Base-by-base conservation (phyloP, 1,140 invertebrate genomes). In the Contarinia nasturtii region DNA sequence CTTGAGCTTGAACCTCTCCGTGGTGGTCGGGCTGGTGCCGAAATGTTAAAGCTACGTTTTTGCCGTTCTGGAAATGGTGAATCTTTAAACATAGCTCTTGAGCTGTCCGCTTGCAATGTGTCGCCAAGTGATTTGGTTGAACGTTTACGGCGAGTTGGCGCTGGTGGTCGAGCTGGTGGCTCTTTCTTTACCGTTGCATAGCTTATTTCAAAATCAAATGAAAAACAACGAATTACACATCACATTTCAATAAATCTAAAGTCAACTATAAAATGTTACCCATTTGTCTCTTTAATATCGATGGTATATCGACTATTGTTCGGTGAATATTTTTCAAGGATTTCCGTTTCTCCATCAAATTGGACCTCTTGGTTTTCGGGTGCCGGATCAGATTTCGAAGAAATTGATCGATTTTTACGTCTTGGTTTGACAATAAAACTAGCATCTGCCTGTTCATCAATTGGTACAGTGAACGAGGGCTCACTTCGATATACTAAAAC, bases 11-110 rank as follows among this genome's bases (percentile, higher is more conserved):
- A 68, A 51, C 69, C 71, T 50, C 68, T 66, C 49, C 72, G 59
- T n/a, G 68, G 70, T 2, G 72, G 70, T 49, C 74, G 71, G 14
- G 61, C 65, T 0, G 75, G 71, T 33, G 73, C 71, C 1, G 81
- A 60, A 2, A 80, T 82, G 53, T 77, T 80, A 60, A 82, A 83
- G 52, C 77, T 76, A 46, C 79, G 20, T 41, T 55, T 57, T 33
- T 54, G 56, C 0, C 56, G 50, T 33, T 55, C 59, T 17, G 64
- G 44, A 41, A 60, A 60, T 59, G 67, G 38, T 47, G 67, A 20
- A 51, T 59, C 21, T 57, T 71, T 40, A 53, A 27, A 27, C 3
- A 27, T 27, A 5, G 27, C 3, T 10, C 27, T 27, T 63, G 52
- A 54, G 70, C 45, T 60, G 73, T 56, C 48, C 48, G 72, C 65